Percentiles rank a stretch among this genome's conserved stretches.
Evolutionary conservation across 2,888 invertebrate genomes (phyloP).

Genomic region (Empis livida): DNA sequence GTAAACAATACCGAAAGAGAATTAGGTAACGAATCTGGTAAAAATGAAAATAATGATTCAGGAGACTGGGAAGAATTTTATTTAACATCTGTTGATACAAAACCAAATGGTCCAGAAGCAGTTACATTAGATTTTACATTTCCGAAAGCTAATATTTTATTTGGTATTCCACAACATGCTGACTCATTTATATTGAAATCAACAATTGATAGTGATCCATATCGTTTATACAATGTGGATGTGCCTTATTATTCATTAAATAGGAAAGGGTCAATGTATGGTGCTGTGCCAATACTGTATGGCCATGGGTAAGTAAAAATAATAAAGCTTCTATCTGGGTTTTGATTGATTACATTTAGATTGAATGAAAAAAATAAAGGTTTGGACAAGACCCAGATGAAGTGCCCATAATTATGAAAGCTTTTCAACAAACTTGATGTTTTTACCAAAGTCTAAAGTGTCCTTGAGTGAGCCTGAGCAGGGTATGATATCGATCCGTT

Average conservation of each 20-base stretch:
- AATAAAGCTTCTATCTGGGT: too few relatives aligned
- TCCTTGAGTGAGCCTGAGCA: too few relatives aligned
- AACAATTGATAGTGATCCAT: constrained; percentile 75
- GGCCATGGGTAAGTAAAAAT: constrained; percentile 64
- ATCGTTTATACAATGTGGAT: constrained; percentile 91
- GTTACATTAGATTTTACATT: constrained; percentile 88
- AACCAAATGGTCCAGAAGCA: constrained; percentile 89
- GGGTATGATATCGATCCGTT: too few relatives aligned
- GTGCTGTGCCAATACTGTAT: constrained; percentile 83
- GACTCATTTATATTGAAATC: constrained; percentile 76
- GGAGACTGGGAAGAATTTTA: constrained; percentile 92
- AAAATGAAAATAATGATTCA: constrained; percentile 44
- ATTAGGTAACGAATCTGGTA: constrained; percentile 22
- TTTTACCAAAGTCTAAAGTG: too few relatives aligned
- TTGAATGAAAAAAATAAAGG: too few relatives aligned
- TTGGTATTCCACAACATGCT: constrained; percentile 96
- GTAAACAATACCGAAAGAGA: constrained; percentile 11
- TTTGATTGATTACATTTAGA: too few relatives aligned
- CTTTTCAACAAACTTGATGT: too few relatives aligned
- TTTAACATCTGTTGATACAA: constrained; percentile 86
- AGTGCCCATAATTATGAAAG: too few relatives aligned
- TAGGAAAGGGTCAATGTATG: constrained; percentile 93
- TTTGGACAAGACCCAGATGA: too few relatives aligned
- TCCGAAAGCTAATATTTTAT: constrained; percentile 79
- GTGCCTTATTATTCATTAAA: constrained; percentile 96